Evolutionary conservation across 2,113 vertebrate genomes (phyloP), one percentile per base, ranked within the genome.

Genomic region (Hylia prasina): DNA sequence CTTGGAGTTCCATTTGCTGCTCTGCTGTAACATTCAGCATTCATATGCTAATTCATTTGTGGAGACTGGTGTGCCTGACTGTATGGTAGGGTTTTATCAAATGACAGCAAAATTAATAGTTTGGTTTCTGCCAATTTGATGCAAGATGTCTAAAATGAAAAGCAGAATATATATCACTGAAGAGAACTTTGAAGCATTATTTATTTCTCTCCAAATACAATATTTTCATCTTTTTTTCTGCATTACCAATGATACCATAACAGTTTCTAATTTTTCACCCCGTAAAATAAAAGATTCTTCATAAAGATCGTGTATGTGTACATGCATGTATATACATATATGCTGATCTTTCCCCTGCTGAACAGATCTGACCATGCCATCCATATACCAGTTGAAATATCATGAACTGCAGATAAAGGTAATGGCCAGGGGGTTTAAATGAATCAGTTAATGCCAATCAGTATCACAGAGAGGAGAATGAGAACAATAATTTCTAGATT

Each of bases 61-160:
- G 64, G 51, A 89, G 40, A 63, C 39, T 91, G 90, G 73, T 90
- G 27, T 72, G 58, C 71, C 81, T 88, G 53, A 54, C 51, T 75
- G 31, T 82, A 57, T 53, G 35, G 50, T n/a, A 83, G 50, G 37
- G 33, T 27, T 90, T 93, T 51, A 80, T 73, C 63, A 91, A 88
- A 77, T 56, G 42, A 91, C 63, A 90, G 71, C 51, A 94, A 96
- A 96, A 96, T 93, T 95, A 91, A 77, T 88, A 93, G 64, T 68
- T 91, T 88, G 44, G 30, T 44, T 90, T 86, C 78, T 93, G 47
- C 71, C 82, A 90, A 77, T 90, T 96, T 73, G 61, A 65, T 87
- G 50, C 31, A 82, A 92, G 58, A 85, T 72, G 51, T 65, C 87
- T 82, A 70, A 65, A 39, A 72, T 58, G 58, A 92, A 91, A 88